Evolutionary conservation across 2,797 vertebrate genomes (phyloP).

Genomic region (Chiloscyllium punctatum): DNA sequence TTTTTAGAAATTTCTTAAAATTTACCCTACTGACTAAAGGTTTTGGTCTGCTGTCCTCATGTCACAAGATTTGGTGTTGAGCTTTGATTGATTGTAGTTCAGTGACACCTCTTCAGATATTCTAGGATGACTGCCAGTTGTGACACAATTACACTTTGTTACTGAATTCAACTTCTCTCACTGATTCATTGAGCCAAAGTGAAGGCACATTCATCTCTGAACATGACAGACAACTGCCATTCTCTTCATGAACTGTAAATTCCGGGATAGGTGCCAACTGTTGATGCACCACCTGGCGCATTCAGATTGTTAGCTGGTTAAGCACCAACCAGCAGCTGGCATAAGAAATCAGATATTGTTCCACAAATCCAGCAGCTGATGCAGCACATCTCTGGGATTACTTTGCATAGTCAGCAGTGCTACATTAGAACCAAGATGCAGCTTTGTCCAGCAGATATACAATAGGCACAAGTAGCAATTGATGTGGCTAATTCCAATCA

Average conservation of each 20-base stretch:
- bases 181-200: background rate
- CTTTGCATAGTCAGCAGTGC: background rate
- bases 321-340: background rate
- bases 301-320: background rate
- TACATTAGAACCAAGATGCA: background rate
- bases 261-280: background rate
- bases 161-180: background rate
- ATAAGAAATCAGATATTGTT: background rate
- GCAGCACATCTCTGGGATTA: background rate
- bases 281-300: background rate
- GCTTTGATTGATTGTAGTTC: background rate
- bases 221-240: background rate
- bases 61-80: background rate
- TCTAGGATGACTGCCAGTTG: background rate
- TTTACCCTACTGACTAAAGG: background rate
- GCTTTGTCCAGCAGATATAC: background rate
- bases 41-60: background rate
- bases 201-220: background rate
- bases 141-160: background rate
- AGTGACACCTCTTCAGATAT: too few species aligned
- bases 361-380: background rate
- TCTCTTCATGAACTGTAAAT: background rate
- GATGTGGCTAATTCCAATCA: background rate
- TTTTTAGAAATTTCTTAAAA: background rate
- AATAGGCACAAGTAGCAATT: background rate